Conservation (phyloP, 2,113 vertebrate species). For the Romanogobio albipinnatus region DNA sequence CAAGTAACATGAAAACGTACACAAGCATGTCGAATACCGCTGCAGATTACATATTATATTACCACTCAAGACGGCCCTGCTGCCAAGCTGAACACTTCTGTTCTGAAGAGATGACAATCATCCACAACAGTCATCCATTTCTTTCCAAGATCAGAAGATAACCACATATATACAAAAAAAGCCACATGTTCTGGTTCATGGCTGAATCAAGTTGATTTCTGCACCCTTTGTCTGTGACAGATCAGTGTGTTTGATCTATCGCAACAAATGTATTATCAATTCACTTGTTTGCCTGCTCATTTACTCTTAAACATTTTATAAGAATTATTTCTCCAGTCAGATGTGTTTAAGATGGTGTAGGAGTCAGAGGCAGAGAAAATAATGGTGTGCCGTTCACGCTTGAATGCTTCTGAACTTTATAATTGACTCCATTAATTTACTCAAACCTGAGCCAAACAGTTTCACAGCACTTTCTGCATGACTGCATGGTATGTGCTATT, state of each 20-base stretch:
- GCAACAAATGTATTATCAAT: not conserved
- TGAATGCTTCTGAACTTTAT: conserved; percentile 16
- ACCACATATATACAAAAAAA: not conserved
- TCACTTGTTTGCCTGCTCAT: not conserved
- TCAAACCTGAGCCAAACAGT: conserved; percentile 27
- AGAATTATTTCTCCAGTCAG: not conserved
- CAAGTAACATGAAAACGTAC: not conserved
- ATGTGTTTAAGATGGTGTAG: not conserved
- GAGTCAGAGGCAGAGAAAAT: not conserved
- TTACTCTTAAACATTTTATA: not conserved
- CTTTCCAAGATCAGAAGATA: not conserved
- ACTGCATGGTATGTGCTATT: not conserved
- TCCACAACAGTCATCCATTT: conserved; percentile 6
- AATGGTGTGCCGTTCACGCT: conserved; percentile 3
- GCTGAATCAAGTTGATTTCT: not conserved
- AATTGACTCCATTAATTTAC: conserved; percentile 25
- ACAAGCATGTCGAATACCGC: not conserved
- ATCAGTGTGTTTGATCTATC: not conserved
- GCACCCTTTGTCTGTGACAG: not conserved
- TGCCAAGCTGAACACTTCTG: not conserved
- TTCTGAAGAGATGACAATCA: not conserved
- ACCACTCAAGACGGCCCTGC: not conserved
- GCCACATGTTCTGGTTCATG: not conserved
- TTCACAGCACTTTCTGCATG: not conserved
- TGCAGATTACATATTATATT: not conserved